Conservation (phyloP, 2,797 vertebrate species). For the Garrulus glandarius region DNA sequence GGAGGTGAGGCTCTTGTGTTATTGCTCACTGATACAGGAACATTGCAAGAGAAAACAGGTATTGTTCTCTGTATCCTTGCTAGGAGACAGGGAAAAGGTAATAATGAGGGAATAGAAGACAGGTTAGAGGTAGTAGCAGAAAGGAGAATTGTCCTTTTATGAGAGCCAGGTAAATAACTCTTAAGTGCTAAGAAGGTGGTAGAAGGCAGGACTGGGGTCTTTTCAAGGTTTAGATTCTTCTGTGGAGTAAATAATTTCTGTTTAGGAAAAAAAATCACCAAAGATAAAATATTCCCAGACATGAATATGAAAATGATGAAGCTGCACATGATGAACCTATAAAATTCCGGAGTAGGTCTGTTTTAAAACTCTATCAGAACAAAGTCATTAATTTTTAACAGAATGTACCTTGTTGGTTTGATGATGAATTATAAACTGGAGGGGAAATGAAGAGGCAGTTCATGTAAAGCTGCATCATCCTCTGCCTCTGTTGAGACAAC, state of each 20-base stretch:
- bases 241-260: not conserved
- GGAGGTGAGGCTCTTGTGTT: not conserved
- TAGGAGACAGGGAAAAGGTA: not conserved
- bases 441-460: not conserved
- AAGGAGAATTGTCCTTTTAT: not conserved
- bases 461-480: slow-evolving; percentile 1
- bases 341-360: not conserved
- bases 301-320: not conserved
- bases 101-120: not conserved
- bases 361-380: not conserved
- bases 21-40: not conserved
- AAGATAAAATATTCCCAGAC: not conserved
- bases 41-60: not conserved
- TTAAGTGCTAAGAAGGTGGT: not conserved
- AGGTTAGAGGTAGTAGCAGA: not conserved
- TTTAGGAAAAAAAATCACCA: not conserved
- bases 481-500: not conserved
- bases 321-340: not conserved
- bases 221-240: not conserved
- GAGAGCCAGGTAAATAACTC: not conserved
- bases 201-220: not conserved
- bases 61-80: not conserved
- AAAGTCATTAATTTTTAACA: slow-evolving; percentile 8
- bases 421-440: not conserved
- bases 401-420: not conserved